These are phyloP conservation scores for Acheta domesticus DNA, from an alignment of 2,888 invertebrate species.

Conservation along the genomic window DNA sequence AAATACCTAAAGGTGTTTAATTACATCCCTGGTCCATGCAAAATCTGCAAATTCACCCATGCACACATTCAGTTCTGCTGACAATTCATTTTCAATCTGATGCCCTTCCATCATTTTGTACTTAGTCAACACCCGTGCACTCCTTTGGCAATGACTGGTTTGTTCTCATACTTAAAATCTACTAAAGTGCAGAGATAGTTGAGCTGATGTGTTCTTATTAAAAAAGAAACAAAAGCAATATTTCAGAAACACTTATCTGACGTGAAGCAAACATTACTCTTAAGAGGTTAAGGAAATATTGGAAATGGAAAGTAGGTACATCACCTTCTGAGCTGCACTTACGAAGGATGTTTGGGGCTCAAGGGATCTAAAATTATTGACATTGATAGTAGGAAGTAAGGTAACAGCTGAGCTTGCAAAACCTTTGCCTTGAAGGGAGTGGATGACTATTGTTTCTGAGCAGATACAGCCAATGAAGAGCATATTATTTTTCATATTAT, in stretches of 20 bases:
- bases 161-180: neutral
- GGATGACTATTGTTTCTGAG: too few species aligned
- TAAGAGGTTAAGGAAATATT: neutral
- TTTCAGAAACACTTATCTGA: too few species aligned
- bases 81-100: neutral
- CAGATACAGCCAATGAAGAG: too few species aligned
- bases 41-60: neutral
- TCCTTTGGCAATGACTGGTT: constrained; percentile 6
- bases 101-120: neutral
- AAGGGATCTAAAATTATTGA: neutral
- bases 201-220: neutral
- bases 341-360: neutral
- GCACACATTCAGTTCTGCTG: neutral
- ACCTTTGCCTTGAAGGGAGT: too few species aligned
- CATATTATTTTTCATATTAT: too few species aligned
- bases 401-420: neutral
- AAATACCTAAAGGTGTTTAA: neutral
- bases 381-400: neutral
- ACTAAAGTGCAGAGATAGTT: neutral
- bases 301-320: neutral
- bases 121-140: neutral
- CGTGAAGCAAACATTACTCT: too few species aligned
- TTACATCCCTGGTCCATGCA: neutral
- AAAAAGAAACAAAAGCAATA: too few species aligned
- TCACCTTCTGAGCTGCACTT: neutral